A percentile compares a stretch with the other conserved stretches of the same genome.
Evolutionary conservation across 1,140 invertebrate genomes (phyloP).

Genomic region (Mycetomoellerius zeteki): DNA sequence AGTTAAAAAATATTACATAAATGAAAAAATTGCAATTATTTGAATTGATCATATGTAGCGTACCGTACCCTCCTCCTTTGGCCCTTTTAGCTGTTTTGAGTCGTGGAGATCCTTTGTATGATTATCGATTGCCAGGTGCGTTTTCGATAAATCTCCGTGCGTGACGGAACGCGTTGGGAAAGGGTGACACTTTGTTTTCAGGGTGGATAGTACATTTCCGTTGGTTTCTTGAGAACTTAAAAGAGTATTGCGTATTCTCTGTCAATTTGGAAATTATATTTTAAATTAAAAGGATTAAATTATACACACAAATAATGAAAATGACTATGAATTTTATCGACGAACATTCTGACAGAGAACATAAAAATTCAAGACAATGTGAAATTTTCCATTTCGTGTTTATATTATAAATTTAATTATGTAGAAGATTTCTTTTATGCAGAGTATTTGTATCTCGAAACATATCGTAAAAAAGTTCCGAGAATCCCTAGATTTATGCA

Average conservation of each 20-base stretch:
- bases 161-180: conserved; percentile 69
- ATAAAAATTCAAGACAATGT: neutral
- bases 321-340: neutral
- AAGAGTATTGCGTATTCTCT: neutral
- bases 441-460: neutral
- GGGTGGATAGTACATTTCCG: conserved; percentile 59
- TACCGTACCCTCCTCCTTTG: conserved; percentile 25
- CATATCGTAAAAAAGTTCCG: neutral
- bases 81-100: conserved; percentile 65
- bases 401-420: neutral
- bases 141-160: conserved; percentile 74
- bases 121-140: conserved; percentile 83
- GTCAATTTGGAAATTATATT: conserved; percentile 1
- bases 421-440: neutral
- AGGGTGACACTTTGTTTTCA: conserved; percentile 70
- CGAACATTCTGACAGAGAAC: neutral
- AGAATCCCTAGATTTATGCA: conserved; percentile 33
- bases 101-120: conserved; percentile 63
- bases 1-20: neutral
- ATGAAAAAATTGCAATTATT: conserved; percentile 8
- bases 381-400: neutral
- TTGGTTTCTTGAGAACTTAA: neutral
- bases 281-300: neutral
- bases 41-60: conserved; percentile 11
- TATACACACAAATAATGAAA: neutral